Evolutionary conservation across 2,888 invertebrate genomes (phyloP), one percentile per base, ranked within the genome.

Genomic region (Tinea pellionella): DNA sequence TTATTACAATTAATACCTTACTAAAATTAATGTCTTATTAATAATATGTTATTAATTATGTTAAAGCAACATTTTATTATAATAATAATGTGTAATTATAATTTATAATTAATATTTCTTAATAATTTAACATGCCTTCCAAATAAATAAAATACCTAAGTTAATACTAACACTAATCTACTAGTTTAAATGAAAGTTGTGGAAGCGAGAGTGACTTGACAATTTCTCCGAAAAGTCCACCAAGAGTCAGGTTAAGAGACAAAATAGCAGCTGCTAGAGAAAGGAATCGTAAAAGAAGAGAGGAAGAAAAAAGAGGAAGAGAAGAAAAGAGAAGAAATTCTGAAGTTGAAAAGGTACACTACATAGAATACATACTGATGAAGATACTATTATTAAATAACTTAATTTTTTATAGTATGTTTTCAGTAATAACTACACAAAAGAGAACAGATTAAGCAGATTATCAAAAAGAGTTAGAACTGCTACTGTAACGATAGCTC

Each of bases 401-500:
- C 29, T 30, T 32, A 11, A 32, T 57, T 57, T 12, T 55, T 73
- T 72, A 41, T 70, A 86, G 85, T 72, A 80, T 53, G 66, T 85
- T 65, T 69, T 86, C 13, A 80, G 76, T 59, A 85, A 82, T 61
- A 75, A 77, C n/a, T 67, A 72, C 0, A 80, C 76, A 64, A 68
- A 73, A 59, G 74, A 76, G 15, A 60, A 65, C 13, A 60, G 65
- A 15, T 16, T 42, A n/a, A 16, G 41, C 2, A 77, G 68, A 66
- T 55, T 62, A 19, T 63, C 65, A 2, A 82, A 78, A 65, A 79
- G 69, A 63, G 69, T 65, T 9, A 84, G 80, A 73, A 61, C 75
- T 42, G 84, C 96, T 13, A 96, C 97, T 29, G 96, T 99, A 12
- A 98, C 96, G 59, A 93, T 99, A 68, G 94, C 97, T 42, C 88